Evolutionary conservation across 2,113 vertebrate genomes (phyloP).

Genomic region (Peucedramus taeniatus): DNA sequence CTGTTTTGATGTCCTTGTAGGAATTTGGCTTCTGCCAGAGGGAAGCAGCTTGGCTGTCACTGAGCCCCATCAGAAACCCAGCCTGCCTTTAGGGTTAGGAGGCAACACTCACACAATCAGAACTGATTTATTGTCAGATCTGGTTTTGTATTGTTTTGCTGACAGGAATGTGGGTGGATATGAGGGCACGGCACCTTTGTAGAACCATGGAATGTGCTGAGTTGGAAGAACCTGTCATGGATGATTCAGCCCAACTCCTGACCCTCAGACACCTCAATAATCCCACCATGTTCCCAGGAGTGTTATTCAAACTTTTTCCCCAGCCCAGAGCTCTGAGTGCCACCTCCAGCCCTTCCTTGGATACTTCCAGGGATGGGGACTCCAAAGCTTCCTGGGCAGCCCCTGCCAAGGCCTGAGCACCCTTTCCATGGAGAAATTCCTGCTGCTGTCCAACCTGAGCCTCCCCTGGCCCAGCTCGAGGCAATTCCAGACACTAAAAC

Average conservation of each 20-base stretch:
- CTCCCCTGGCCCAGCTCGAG: fast-evolving
- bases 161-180: neutral
- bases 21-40: neutral
- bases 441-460: neutral
- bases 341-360: neutral
- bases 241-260: neutral
- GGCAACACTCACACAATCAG: neutral
- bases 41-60: neutral
- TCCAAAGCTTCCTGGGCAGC: neutral
- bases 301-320: neutral
- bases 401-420: neutral
- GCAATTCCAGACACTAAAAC: neutral
- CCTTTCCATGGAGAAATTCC: neutral
- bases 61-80: neutral
- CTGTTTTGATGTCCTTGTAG: neutral
- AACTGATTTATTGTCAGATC: neutral
- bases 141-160: neutral
- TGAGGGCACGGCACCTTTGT: neutral
- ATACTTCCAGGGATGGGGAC: neutral
- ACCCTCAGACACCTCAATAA: neutral
- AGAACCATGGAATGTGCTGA: neutral
- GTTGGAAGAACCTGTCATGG: neutral
- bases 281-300: neutral
- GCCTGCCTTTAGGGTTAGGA: neutral
- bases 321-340: neutral